These are phyloP conservation scores for Mungos mungo DNA, from an alignment of 2,113 vertebrate species.

Conservation along the genomic window DNA sequence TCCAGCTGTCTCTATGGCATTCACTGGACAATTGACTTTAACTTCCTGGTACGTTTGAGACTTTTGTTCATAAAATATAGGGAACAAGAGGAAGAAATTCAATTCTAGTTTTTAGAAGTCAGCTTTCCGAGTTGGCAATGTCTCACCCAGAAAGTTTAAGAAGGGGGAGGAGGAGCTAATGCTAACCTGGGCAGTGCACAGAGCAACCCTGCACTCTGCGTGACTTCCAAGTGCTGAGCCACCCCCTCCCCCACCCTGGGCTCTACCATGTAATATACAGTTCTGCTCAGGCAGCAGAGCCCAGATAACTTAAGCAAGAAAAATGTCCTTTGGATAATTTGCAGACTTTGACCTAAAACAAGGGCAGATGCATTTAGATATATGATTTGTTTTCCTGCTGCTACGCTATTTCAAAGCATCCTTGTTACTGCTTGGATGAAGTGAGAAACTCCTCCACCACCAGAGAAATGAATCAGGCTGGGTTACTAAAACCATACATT, in stretches of 20 bases:
- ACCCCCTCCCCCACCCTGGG: too few relatives aligned
- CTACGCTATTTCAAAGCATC: slow-evolving; percentile 63
- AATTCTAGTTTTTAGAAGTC: background rate
- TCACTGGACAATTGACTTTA: background rate
- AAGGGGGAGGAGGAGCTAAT: background rate
- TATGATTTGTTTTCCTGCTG: slow-evolving; percentile 63
- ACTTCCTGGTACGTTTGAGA: background rate
- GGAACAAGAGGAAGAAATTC: background rate
- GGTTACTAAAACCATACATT: background rate
- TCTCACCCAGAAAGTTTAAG: background rate
- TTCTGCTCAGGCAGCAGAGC: background rate
- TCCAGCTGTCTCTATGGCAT: background rate
- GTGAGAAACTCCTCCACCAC: slow-evolving; percentile 22
- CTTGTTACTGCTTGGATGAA: background rate
- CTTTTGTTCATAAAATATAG: background rate
- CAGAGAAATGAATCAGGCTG: slow-evolving; percentile 57
- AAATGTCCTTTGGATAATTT: slow-evolving; percentile 62
- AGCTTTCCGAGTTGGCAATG: background rate
- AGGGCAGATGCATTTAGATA: slow-evolving; percentile 75
- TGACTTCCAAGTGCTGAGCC: too few relatives aligned
- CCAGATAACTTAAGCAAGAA: slow-evolving; percentile 62
- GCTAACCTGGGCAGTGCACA: background rate
- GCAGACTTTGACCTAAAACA: slow-evolving; percentile 67
- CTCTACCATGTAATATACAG: background rate
- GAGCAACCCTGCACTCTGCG: background rate